Evolutionary conservation across 2,113 vertebrate genomes (phyloP).

Genomic region (Zapornia atra): DNA sequence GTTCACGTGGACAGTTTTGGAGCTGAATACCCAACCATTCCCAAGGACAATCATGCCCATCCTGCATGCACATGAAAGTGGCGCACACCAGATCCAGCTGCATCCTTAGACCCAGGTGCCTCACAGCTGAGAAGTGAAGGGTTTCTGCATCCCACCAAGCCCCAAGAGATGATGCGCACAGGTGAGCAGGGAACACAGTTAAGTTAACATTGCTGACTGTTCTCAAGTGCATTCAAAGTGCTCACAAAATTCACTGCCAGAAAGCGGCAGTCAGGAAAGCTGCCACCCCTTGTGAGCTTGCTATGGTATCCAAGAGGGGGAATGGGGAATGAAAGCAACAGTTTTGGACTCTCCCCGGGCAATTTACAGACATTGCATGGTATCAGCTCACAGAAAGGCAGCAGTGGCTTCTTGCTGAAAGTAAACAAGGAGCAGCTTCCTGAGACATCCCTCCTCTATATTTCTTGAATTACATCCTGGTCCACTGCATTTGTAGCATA

Average conservation of each 20-base stretch:
- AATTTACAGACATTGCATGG: neutral
- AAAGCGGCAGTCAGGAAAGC: neutral
- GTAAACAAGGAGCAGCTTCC: neutral
- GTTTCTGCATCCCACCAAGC: neutral
- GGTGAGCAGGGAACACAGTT: neutral
- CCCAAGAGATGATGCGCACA: neutral
- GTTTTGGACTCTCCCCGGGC: neutral
- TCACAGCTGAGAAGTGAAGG: neutral
- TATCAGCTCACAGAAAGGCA: neutral
- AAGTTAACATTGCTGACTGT: neutral
- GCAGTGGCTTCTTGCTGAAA: neutral
- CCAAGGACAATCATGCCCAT: too few species aligned
- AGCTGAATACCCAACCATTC: neutral
- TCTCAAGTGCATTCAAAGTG: neutral
- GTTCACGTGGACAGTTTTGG: neutral
- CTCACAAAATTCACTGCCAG: neutral
- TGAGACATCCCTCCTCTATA: neutral
- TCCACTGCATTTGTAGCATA: neutral
- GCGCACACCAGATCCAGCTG: too few species aligned
- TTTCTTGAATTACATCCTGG: neutral
- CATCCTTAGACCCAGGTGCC: neutral
- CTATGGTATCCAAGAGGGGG: neutral
- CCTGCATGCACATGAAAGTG: accelerated
- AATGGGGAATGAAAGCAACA: neutral
- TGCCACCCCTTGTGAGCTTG: neutral